phyloP scores from a whole-genome alignment of 2,888 invertebrate genomes.

The Orthonychiurus folsomi region DNA sequence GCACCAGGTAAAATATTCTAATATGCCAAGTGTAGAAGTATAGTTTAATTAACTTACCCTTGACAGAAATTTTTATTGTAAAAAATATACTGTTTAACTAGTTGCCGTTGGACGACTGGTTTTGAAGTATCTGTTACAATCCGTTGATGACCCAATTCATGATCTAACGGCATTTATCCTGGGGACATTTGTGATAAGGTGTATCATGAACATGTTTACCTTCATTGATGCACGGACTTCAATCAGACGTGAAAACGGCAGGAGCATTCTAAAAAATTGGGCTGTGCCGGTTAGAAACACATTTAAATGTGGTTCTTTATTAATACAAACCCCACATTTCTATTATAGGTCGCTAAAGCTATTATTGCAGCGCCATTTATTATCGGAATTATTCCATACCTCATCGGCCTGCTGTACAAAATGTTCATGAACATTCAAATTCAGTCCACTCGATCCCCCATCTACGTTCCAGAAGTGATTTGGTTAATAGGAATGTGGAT shows the following conservation, averaged over 20 bases:
- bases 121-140: constrained; percentile 38
- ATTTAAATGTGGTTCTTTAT: neutral
- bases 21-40: neutral
- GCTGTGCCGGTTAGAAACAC: constrained; percentile 25
- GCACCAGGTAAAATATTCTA: constrained; percentile 58
- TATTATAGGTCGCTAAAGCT: constrained; percentile 58
- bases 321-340: constrained; percentile 16
- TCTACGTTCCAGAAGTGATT: constrained; percentile 48
- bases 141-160: constrained; percentile 54
- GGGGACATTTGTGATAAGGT: constrained; percentile 91
- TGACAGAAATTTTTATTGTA: too few relatives aligned
- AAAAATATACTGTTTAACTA: too few relatives aligned
- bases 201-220: constrained; percentile 70
- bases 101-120: constrained; percentile 37
- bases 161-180: constrained; percentile 93
- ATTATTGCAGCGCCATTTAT: constrained; percentile 59
- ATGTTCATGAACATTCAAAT: constrained; percentile 81
- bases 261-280: constrained; percentile 32
- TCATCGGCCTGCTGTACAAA: constrained; percentile 86
- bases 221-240: constrained; percentile 80
- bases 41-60: neutral
- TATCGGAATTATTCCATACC: constrained; percentile 79
- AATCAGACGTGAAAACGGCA: constrained; percentile 59
- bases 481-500: constrained; percentile 97
- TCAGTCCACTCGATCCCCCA: constrained; percentile 76